phyloP scores from a whole-genome alignment of 1,140 invertebrate species.

The Paralvinella palmiformis region DNA sequence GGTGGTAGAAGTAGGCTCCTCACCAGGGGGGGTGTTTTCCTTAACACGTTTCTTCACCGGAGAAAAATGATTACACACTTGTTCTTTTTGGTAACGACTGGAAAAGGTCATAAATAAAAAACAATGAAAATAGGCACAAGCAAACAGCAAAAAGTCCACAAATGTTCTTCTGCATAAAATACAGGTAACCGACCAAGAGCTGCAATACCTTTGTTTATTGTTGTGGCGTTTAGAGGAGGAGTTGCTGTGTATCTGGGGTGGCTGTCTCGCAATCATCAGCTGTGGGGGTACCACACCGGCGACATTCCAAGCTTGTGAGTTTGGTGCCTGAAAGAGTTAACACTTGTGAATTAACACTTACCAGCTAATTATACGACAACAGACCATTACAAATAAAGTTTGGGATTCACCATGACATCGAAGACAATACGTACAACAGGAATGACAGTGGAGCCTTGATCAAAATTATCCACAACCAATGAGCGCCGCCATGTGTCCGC shows the following conservation, averaged over 20 bases:
- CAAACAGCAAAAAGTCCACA: not conserved
- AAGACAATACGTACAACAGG: constrained; percentile 60
- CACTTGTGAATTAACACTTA: no score
- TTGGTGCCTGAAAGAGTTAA: no score
- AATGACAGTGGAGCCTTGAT: constrained; percentile 54
- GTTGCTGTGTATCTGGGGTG: no score
- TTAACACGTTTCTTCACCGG: constrained; percentile 98
- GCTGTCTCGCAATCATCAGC: not conserved
- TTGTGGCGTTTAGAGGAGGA: no score
- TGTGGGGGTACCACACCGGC: constrained; percentile 13
- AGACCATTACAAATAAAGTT: no score
- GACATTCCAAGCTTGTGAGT: no score
- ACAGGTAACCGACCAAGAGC: no score
- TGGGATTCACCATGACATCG: no score
- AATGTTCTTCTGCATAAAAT: no score
- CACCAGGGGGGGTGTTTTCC: constrained; percentile 88
- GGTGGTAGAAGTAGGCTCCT: not conserved
- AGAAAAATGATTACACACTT: constrained; percentile 69
- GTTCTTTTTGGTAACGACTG: constrained; percentile 38
- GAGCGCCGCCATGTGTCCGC: constrained; percentile 70
- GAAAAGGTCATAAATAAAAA: not conserved
- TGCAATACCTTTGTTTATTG: no score
- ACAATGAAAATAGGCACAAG: not conserved
- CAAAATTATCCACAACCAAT: constrained; percentile 67
- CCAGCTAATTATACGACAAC: no score